phyloP scores from a whole-genome alignment of 2,797 vertebrate genomes.

The Chelidonichthys spinosus region DNA sequence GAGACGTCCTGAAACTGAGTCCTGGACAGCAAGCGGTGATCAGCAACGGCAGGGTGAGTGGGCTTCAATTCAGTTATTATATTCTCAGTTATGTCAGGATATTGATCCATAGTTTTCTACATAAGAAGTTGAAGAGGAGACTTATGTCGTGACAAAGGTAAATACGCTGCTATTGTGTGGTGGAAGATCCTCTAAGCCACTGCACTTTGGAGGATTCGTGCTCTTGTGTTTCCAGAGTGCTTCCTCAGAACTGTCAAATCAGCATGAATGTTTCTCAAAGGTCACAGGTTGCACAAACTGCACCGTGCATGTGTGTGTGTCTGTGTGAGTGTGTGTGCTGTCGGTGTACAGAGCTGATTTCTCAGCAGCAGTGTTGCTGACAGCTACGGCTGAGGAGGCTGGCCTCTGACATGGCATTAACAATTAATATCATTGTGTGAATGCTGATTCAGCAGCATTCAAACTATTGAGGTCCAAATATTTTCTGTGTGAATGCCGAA shows the following conservation, averaged over 20 bases:
- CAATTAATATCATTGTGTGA: slow-evolving; percentile 74
- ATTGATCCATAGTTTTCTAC: neutral
- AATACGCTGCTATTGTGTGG: slow-evolving; percentile 14
- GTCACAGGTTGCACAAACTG: slow-evolving; percentile 67
- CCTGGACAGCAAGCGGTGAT: slow-evolving; percentile 90
- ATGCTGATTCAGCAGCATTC: too few relatives aligned
- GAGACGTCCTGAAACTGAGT: slow-evolving; percentile 89
- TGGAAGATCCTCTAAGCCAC: slow-evolving; percentile 27
- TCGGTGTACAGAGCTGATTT: slow-evolving; percentile 53
- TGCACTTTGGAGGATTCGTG: slow-evolving; percentile 44
- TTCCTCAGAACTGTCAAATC: slow-evolving; percentile 61
- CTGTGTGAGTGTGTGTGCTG: slow-evolving; percentile 13
- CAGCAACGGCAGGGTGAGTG: slow-evolving; percentile 94
- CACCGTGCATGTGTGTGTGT: slow-evolving; percentile 22
- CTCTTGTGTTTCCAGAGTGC: slow-evolving; percentile 39
- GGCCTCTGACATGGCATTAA: slow-evolving; percentile 65
- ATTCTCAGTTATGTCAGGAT: slow-evolving; percentile 2
- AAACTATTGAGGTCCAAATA: too few relatives aligned
- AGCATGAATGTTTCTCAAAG: slow-evolving; percentile 67
- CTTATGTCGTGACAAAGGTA: neutral
- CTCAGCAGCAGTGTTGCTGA: slow-evolving; percentile 70
- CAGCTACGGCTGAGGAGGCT: slow-evolving; percentile 65
- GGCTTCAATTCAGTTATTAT: neutral
- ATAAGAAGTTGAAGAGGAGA: neutral
- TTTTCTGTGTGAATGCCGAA: too few relatives aligned